Evolutionary conservation across 1,140 invertebrate genomes (phyloP).

Genomic region (Ericerus pela): DNA sequence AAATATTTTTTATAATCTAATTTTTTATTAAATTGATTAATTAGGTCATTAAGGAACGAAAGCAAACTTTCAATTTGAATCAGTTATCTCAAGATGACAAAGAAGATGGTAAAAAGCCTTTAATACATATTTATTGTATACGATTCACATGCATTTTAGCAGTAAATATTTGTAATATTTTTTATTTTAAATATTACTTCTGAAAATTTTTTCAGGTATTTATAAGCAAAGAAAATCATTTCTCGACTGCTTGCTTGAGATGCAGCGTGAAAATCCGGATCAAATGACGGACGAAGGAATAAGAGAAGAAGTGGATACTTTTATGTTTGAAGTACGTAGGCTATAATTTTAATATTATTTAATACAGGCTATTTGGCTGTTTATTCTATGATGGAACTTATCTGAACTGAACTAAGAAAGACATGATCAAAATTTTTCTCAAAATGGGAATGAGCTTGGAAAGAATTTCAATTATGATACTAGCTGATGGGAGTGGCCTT

Average conservation of each 20-base stretch:
- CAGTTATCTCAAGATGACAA: not conserved
- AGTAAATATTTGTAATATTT: not conserved
- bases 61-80: not conserved
- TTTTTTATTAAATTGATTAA: too few relatives aligned
- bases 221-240: slow-evolving; percentile 14
- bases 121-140: not conserved
- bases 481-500: too few relatives aligned
- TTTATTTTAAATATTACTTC: not conserved
- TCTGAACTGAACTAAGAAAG: too few relatives aligned
- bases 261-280: slow-evolving; percentile 28
- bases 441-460: too few relatives aligned
- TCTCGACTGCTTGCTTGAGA: slow-evolving; percentile 43
- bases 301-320: slow-evolving; percentile 22
- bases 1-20: too few relatives aligned
- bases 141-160: not conserved
- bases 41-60: slow-evolving; percentile 1
- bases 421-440: too few relatives aligned
- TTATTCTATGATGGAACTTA: too few relatives aligned
- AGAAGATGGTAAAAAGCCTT: not conserved
- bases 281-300: slow-evolving; percentile 24
- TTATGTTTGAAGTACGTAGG: slow-evolving; percentile 20
- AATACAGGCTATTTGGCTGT: not conserved
- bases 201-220: slow-evolving; percentile 8
- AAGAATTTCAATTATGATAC: too few relatives aligned
- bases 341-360: not conserved